Percentiles rank a stretch among this genome's conserved stretches.
phyloP scores from a whole-genome alignment of 2,113 vertebrate genomes.

The Lamprologus sp. region DNA sequence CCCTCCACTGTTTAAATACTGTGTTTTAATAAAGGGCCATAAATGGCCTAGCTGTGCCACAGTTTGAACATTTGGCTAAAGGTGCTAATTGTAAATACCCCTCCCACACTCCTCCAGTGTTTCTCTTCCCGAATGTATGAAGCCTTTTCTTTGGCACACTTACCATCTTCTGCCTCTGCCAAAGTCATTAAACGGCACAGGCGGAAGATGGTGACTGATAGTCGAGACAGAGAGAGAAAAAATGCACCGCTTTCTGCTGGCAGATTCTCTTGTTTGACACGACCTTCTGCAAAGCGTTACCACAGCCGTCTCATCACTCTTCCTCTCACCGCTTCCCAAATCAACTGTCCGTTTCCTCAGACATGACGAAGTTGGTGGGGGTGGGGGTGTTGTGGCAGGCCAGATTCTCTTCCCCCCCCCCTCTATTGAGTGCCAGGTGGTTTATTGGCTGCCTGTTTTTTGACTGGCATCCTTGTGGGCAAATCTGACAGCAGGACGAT shows the following conservation, averaged over 20 bases:
- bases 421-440: not conserved
- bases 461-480: conserved; percentile 32
- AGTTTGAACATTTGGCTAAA: conserved; percentile 28
- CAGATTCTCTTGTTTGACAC: not conserved
- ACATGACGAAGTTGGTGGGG: not conserved
- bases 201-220: not conserved
- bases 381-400: not conserved
- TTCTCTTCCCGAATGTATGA: not conserved
- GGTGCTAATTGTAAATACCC: conserved; percentile 5
- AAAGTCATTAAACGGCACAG: not conserved
- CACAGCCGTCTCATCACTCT: not conserved
- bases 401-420: not conserved
- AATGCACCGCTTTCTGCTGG: not conserved
- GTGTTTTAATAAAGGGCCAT: conserved; percentile 28
- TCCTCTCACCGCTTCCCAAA: not conserved
- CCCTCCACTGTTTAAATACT: conserved; percentile 10
- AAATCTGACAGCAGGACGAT: conserved; percentile 39
- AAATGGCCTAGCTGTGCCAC: conserved; percentile 21
- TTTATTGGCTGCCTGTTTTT: not conserved
- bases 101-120: not conserved
- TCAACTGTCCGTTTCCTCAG: conserved; percentile 1
- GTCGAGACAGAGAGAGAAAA: not conserved
- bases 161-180: not conserved
- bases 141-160: not conserved
- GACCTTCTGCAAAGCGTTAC: not conserved